A percentile compares a stretch with the other conserved stretches of the same genome.
Evolutionary conservation across 2,113 vertebrate genomes (phyloP).

Genomic region (Cranoglanis bouderius): DNA sequence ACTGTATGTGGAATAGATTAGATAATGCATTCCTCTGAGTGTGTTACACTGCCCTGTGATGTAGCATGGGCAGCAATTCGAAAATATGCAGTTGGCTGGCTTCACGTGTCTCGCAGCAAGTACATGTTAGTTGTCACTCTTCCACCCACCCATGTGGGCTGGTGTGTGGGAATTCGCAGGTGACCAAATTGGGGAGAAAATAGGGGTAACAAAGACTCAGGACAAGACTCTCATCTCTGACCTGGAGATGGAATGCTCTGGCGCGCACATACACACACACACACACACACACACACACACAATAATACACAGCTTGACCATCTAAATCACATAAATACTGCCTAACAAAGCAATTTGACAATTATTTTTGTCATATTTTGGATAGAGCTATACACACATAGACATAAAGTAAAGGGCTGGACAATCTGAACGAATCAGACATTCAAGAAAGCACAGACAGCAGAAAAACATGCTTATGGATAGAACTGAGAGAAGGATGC

Average conservation of each 20-base stretch:
- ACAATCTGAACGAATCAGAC: constrained; percentile 29
- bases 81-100: not conserved
- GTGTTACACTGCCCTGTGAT: not conserved
- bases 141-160: not conserved
- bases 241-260: constrained; percentile 46
- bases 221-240: constrained; percentile 60
- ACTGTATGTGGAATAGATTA: not conserved
- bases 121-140: not conserved
- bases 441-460: constrained; percentile 46
- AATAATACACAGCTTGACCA: not conserved
- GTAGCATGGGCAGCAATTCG: not conserved
- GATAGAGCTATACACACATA: constrained; percentile 53
- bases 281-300: not conserved
- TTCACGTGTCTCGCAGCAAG: not conserved
- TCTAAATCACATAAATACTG: constrained; percentile 57
- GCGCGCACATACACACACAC: not conserved
- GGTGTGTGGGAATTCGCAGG: not conserved
- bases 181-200: not conserved
- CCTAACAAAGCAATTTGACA: constrained; percentile 56
- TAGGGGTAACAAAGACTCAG: constrained; percentile 7
- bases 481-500: constrained; percentile 57
- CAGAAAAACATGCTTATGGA: constrained; percentile 60
- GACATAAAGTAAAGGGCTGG: constrained; percentile 14
- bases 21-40: not conserved
- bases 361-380: constrained; percentile 62